Percentiles rank a stretch among this genome's conserved stretches.
Evolutionary conservation across 1,140 invertebrate species (phyloP).

Genomic region (Chlorops oryzae): DNA sequence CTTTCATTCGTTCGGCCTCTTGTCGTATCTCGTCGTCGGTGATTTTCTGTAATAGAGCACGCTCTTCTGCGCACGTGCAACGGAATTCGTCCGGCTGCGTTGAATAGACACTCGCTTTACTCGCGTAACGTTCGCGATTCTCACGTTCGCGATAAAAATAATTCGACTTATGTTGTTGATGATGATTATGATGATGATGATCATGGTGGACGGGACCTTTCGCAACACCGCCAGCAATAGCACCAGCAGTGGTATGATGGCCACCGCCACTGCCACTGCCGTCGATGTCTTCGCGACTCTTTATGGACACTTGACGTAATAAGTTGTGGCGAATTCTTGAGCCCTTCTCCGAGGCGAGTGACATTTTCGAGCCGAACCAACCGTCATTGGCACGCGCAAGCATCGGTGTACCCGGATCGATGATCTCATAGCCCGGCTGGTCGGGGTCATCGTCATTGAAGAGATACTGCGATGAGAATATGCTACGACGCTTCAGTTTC

Average conservation of each 20-base stretch:
- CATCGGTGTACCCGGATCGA: slow-evolving; percentile 58
- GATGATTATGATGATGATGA: too few relatives aligned
- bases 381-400: slow-evolving; percentile 60
- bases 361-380: slow-evolving; percentile 52
- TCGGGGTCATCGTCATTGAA: slow-evolving; percentile 60
- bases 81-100: slow-evolving; percentile 22
- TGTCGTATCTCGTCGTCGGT: slow-evolving; percentile 23
- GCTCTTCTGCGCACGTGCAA: slow-evolving; percentile 41
- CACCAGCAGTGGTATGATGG: neutral
- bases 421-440: slow-evolving; percentile 58
- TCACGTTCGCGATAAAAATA: slow-evolving; percentile 49
- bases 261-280: neutral
- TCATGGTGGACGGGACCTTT: too few relatives aligned
- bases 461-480: slow-evolving; percentile 59
- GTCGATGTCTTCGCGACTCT: slow-evolving; percentile 32
- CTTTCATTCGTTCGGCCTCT: slow-evolving; percentile 11
- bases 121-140: slow-evolving; percentile 29
- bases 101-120: slow-evolving; percentile 34
- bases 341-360: slow-evolving; percentile 50
- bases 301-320: slow-evolving; percentile 43
- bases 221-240: slow-evolving; percentile 16
- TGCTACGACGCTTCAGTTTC: slow-evolving; percentile 43
- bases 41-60: slow-evolving; percentile 26
- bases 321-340: slow-evolving; percentile 50
- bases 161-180: slow-evolving; percentile 34